These are phyloP conservation scores for Florisuga fusca DNA, from an alignment of 2,797 vertebrate genomes.

Conservation along the genomic window DNA sequence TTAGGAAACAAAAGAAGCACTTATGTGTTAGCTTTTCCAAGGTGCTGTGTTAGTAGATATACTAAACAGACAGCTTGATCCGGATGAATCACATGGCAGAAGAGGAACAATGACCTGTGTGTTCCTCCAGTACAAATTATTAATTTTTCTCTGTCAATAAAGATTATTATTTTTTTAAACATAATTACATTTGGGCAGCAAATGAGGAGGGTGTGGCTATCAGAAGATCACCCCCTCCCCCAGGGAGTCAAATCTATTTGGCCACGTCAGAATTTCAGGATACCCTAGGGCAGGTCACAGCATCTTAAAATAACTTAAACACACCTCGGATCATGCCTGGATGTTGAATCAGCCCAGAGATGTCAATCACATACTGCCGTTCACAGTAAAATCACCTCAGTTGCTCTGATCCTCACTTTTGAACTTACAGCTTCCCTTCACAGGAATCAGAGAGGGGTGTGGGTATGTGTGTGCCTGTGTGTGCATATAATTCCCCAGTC, in stretches of 20 bases:
- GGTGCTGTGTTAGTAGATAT: neutral
- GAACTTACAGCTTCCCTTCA: slow-evolving; percentile 24
- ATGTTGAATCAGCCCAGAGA: slow-evolving; percentile 59
- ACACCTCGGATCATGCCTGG: slow-evolving; percentile 28
- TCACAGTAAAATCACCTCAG: slow-evolving; percentile 1
- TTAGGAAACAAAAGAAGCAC: slow-evolving; percentile 57
- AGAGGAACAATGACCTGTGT: slow-evolving; percentile 71
- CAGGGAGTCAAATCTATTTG: slow-evolving; percentile 15
- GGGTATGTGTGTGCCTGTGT: neutral
- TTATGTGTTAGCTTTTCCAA: slow-evolving; percentile 43
- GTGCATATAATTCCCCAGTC: neutral
- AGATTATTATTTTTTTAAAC: neutral
- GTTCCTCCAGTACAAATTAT: slow-evolving; percentile 61
- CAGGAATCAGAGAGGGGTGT: neutral
- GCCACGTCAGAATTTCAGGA: slow-evolving; percentile 28
- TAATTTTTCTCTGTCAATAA: slow-evolving; percentile 48
- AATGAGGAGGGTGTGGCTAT: slow-evolving; percentile 39
- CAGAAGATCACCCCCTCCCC: slow-evolving; percentile 41
- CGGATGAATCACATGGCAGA: slow-evolving; percentile 7
- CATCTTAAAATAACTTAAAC: slow-evolving; percentile 68
- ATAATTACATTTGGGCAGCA: slow-evolving; percentile 55
- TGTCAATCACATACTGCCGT: slow-evolving; percentile 20
- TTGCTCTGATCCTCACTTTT: slow-evolving; percentile 22
- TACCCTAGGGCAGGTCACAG: slow-evolving; percentile 24
- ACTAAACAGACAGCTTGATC: slow-evolving; percentile 28